Percentiles rank a stretch among this genome's conserved stretches.
Conservation (phyloP, 2,888 invertebrate species). For the Drepanosiphum platanoidis region DNA sequence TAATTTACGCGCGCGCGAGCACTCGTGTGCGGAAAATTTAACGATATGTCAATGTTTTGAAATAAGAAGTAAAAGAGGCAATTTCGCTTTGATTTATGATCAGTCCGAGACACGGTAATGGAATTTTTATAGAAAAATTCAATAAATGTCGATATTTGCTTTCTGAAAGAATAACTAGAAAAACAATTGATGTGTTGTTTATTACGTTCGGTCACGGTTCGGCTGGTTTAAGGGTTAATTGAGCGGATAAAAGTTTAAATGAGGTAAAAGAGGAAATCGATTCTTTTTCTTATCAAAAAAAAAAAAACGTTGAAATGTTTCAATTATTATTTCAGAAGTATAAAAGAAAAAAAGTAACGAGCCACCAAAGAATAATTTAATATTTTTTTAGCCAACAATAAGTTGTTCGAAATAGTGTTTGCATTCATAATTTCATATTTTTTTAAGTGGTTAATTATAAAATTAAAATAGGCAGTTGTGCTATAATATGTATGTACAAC, state of each 20-base stretch:
- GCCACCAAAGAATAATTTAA: not conserved
- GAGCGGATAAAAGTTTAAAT: constrained; percentile 25
- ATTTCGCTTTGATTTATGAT: not conserved
- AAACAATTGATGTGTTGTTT: not conserved
- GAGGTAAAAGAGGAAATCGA: not conserved
- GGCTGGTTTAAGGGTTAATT: constrained; percentile 27
- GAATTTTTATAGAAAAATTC: not conserved
- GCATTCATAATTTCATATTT: no score
- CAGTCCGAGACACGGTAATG: not conserved
- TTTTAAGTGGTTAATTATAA: no score
- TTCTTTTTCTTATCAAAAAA: not conserved
- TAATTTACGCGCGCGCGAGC: constrained; percentile 23
- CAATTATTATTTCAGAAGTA: not conserved
- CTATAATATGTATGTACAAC: no score
- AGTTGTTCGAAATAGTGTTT: no score
- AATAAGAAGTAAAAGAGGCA: constrained; percentile 5
- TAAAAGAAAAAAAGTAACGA: not conserved
- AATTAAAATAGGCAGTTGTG: no score
- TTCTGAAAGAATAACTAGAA: not conserved
- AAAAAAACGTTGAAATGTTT: not conserved
- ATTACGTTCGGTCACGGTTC: constrained; percentile 9
- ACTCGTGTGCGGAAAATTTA: not conserved
- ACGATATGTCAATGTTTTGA: constrained; percentile 6
- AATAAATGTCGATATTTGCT: not conserved
- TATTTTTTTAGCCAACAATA: no score